Evolutionary conservation across 1,140 invertebrate genomes (phyloP), one percentile per base, ranked within the genome.

Genomic region (Chymomyza costata): DNA sequence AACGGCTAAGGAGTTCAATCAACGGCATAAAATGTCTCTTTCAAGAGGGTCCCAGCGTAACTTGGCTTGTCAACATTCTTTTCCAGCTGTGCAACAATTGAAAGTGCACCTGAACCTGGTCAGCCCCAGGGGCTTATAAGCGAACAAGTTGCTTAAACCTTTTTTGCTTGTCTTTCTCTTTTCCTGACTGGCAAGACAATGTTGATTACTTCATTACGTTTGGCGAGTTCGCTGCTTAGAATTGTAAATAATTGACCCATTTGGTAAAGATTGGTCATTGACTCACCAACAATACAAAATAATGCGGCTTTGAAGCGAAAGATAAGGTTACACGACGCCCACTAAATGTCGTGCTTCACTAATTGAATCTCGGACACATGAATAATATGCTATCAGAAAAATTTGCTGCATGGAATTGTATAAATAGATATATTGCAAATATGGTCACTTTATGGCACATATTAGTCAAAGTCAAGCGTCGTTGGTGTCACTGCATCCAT

Each of bases 121-220:
- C 8, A 3, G 31, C 38, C 54, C 49, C 45, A 40, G 49, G 46
- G 49, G 53, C 58, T 14, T 47, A 44, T 63, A 73, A 59, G 52
- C 67, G 68, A 73, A 48, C 38, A 50, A 32, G 25, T 28, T 10
- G 5, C 58, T n/a, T n/a, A n/a, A 38, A 25, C 21, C n/a, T n/a
- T n/a, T n/a, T 18, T 18, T 7, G 19, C 34, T 16, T 54, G 32
- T 13, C 16, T 57, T 56, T 48, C 25, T 49, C 60, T 37, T 21
- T 32, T 28, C 30, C 19, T 16, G 35, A 19, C 13, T 19, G 19
- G 32, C 51, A 48, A 44, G 43, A 30, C 57, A 60, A 56, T 37
- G 59, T 57, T 62, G 63, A 62, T 71, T 71, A 67, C 62, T 71
- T 63, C 68, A 58, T 66, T 66, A 53, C 34, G 35, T 44, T 15